Conservation (phyloP, 2,888 invertebrate genomes). For the Stramonita haemastoma region DNA sequence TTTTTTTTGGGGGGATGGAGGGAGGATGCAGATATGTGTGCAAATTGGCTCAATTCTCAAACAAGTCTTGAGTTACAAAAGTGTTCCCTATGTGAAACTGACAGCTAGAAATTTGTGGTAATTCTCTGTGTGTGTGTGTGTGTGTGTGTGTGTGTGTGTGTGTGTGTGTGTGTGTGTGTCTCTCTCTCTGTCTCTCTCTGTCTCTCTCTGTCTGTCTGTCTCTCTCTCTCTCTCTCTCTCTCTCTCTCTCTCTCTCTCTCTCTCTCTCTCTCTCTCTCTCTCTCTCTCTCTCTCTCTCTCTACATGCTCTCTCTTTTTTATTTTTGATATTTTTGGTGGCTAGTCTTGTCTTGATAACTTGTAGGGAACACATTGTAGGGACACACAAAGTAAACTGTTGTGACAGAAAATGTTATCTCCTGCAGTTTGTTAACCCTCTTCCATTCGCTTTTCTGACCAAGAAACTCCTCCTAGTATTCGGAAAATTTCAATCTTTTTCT, state of each 20-base stretch:
- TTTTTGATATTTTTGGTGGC: background rate
- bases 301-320: background rate
- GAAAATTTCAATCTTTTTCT: too few relatives aligned
- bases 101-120: background rate
- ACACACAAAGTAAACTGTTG: background rate
- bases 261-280: conserved; percentile 17
- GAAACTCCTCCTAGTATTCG: too few relatives aligned
- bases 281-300: background rate
- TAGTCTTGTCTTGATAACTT: too few relatives aligned
- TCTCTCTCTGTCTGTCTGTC: background rate
- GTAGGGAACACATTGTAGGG: too few relatives aligned
- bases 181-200: background rate
- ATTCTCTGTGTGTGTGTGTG: background rate
- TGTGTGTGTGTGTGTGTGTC: background rate
- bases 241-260: conserved; percentile 14
- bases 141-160: background rate
- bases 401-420: background rate
- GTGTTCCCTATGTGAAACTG: background rate
- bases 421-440: too few relatives aligned
- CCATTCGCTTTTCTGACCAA: too few relatives aligned
- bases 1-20: too few relatives aligned
- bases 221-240: background rate
- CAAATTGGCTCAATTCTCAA: background rate
- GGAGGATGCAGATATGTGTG: background rate
- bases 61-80: background rate